Percentiles rank a stretch among this genome's conserved stretches.
phyloP scores from a whole-genome alignment of 2,797 vertebrate species.

The Onychomys torridus region DNA sequence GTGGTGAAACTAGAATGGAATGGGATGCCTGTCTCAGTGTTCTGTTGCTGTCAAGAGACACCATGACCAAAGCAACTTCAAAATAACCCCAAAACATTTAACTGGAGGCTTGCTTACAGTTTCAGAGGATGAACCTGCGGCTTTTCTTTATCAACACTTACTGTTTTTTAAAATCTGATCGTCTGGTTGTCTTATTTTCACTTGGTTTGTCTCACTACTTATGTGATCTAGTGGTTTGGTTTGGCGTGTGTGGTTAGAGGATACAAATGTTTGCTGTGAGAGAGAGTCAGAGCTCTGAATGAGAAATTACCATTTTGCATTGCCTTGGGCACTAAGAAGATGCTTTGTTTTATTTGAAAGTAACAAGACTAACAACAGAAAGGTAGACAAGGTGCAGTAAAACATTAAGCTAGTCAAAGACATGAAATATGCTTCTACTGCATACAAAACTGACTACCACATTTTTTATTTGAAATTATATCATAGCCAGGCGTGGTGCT shows the following conservation, averaged over 20 bases:
- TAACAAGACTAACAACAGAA: not conserved
- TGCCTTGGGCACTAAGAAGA: not conserved
- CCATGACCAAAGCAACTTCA: not conserved
- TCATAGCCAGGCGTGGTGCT: not conserved
- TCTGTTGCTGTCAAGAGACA: not conserved
- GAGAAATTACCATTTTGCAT: not conserved
- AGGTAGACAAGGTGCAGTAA: not conserved
- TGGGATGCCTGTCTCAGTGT: not conserved
- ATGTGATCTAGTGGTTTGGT: not conserved
- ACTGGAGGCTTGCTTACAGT: not conserved
- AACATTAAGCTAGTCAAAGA: not conserved
- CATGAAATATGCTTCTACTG: not conserved
- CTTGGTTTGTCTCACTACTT: not conserved
- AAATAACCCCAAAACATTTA: not conserved
- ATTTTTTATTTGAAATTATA: not conserved
- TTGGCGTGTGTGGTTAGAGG: not conserved
- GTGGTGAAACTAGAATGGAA: constrained; percentile 39
- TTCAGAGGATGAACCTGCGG: not conserved
- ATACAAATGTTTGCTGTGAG: not conserved
- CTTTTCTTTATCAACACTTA: not conserved
- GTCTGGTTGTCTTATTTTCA: not conserved
- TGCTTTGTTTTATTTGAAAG: not conserved
- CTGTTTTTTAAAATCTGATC: not conserved
- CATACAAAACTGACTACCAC: not conserved
- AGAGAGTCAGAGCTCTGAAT: not conserved